Base-by-base conservation (phyloP, 2,888 invertebrate genomes). In the Andrena fulva region DNA sequence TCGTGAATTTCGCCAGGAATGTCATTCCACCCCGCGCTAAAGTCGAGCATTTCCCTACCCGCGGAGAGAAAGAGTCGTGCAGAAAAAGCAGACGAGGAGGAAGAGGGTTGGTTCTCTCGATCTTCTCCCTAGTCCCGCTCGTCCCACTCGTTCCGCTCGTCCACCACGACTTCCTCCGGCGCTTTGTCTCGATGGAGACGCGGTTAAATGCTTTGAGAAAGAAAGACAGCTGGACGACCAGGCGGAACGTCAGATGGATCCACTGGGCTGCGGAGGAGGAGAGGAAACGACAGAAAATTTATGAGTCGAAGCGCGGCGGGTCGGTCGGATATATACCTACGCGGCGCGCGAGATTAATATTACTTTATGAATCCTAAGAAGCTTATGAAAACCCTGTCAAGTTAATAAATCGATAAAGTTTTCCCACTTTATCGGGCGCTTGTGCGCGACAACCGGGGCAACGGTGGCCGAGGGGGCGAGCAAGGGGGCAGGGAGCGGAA, bases 351-450 rank as follows among this genome's bases (percentile, higher is more conserved):
- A 89, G 89, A 89, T 89, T 89, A 89, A 89, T 89, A 89, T 87
- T 88, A 87, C 89, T 89, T 89, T 89, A 88, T 89, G 89, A 89
- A 89, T 89, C 87, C 88, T 89, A 89, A 89, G 89, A 87, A 89
- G 89, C 89, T 89, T 89, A 89, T 89, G 88, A 89, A 89, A 88
- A 89, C 86, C 85, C 90, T 86, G 87, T 87, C 87, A 84, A 87
- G 88, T 89, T 89, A 87, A 90, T 90, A 90, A 87, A 90, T 90
- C 90, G 89, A 90, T 90, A 90, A 90, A 90, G 89, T 90, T 90
- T 87, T 87, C 88, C 80, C 87, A 85, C 89, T 86, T 88, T 89
- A 86, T 85, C 84, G 88, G 77, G 62, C 77, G 82, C 29, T 73
- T 50, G 82, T 60, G 72, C 60, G 68, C 70, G 76, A 67, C 74